Evolutionary conservation across 1,140 invertebrate species (phyloP).

Genomic region (Lasioglossum baleicum): DNA sequence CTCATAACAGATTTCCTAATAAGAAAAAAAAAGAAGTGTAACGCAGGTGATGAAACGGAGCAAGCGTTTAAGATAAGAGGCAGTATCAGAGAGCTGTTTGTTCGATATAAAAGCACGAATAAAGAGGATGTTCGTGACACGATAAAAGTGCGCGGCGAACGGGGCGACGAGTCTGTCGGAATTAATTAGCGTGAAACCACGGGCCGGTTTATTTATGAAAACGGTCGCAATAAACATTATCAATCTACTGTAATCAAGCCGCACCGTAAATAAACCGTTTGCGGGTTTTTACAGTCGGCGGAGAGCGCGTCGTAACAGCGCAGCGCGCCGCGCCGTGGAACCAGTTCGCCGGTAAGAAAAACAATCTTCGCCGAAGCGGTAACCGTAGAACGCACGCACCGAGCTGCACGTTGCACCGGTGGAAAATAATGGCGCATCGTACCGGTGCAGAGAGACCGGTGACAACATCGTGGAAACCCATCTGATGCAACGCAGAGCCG

Average conservation of each 20-base stretch:
- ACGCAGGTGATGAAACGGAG: too few species aligned
- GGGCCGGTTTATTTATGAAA: not conserved
- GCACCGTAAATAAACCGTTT: not conserved
- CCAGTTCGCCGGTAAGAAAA: not conserved
- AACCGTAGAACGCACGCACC: not conserved
- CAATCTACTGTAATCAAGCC: not conserved
- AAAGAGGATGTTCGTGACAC: not conserved
- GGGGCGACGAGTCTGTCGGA: not conserved
- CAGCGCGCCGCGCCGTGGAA: too few species aligned
- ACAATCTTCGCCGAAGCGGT: not conserved
- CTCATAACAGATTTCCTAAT: too few species aligned
- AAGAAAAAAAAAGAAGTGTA: too few species aligned
- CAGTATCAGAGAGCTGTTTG: too few species aligned
- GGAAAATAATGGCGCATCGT: not conserved
- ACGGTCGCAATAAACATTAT: not conserved
- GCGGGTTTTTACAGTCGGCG: not conserved
- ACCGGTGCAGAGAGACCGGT: not conserved
- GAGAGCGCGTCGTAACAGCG: not conserved
- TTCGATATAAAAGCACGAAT: too few species aligned
- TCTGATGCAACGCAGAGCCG: not conserved
- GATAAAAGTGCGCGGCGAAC: not conserved
- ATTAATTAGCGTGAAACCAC: not conserved
- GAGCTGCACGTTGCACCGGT: not conserved
- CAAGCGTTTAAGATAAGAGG: too few species aligned
- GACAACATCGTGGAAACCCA: conserved; percentile 1